Conservation (phyloP, 1,140 invertebrate genomes). For the Drosophila sucinea region DNA sequence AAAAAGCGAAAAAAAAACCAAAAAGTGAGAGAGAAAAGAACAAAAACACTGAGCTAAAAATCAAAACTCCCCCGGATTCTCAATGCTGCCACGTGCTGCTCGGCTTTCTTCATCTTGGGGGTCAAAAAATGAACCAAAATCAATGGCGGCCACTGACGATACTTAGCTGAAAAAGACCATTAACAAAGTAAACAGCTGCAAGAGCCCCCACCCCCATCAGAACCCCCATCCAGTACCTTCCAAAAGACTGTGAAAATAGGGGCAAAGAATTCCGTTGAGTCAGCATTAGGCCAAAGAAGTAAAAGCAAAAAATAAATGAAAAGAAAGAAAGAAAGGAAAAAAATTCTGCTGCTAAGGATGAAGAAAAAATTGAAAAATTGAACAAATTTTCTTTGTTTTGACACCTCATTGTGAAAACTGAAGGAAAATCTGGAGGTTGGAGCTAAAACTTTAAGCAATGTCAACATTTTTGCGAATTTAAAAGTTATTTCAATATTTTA, state of each 20-base stretch:
- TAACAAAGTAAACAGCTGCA: conserved; percentile 80
- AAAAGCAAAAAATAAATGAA: conserved; percentile 26
- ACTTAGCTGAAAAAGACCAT: conserved; percentile 79
- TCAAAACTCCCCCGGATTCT: conserved; percentile 64
- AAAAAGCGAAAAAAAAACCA: conserved; percentile 23
- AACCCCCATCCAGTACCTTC: not conserved
- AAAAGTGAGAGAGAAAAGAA: conserved; percentile 23
- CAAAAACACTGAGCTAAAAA: conserved; percentile 50
- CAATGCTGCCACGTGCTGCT: conserved; percentile 47
- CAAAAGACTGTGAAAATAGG: conserved; percentile 44
- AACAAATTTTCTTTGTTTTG: conserved; percentile 73
- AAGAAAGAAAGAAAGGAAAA: conserved; percentile 20
- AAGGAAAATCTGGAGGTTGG: not conserved
- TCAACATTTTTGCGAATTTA: not conserved
- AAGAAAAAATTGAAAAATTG: conserved; percentile 37
- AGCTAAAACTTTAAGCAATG: conserved; percentile 17
- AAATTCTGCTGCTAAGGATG: conserved; percentile 1
- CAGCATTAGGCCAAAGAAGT: conserved; percentile 41
- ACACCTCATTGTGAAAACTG: conserved; percentile 38
- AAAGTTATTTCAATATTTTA: not conserved
- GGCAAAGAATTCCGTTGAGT: conserved; percentile 54
- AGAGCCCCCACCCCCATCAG: conserved; percentile 18
- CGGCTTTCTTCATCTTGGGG: conserved; percentile 37
- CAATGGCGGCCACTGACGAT: conserved; percentile 52
- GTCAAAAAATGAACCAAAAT: conserved; percentile 72